Evolutionary conservation across 2,888 invertebrate genomes (phyloP), one percentile per base, ranked within the genome.

Genomic region (Oligia fasciuncula): DNA sequence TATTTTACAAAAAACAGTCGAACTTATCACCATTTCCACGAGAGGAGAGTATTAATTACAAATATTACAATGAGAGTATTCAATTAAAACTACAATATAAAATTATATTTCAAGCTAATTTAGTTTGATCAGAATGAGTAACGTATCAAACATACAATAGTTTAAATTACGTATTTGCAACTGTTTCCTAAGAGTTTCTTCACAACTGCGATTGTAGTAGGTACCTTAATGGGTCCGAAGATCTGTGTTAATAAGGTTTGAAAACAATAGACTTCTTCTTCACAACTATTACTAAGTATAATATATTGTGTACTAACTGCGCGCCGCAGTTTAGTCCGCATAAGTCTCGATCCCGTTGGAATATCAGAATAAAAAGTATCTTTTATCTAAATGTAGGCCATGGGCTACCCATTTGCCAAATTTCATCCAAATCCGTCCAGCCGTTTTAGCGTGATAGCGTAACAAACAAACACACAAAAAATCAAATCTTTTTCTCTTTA

Each of bases 151-250:
- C n/a, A 13, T 6, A 51, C n/a, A 51, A 69, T 40, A 0, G 40
- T 40, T 40, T 40, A 5, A 73, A 40, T 62, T 2, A 62, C 19
- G 9, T 51, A 62, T 73, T 73, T 40, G n/a, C 40, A 76, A 74
- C 17, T 4, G 5, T 63, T 75, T 43, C 29, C 11, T 65, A 49
- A 19, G 2, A 43, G 23, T 63, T 43, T 29, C 17, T 11, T 51
- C n/a, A 29, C 2, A 17, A 68, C 8, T 68, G 19, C n/a, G n/a
- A 68, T 73, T 51, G 51, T 43, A n/a, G 11, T n/a, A n/a, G 6
- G 4, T n/a, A 23, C 6, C 13, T 73, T 19, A 69, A 43, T 54
- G 14, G 29, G 9, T 70, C n/a, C 57, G n/a, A 17, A 17, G 40
- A 54, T 54, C 23, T 35, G 23, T 54, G n/a, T 29, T 67, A 49